These are phyloP conservation scores for Hydriomena furcata DNA, from an alignment of 2,888 invertebrate genomes.

Conservation along the genomic window DNA sequence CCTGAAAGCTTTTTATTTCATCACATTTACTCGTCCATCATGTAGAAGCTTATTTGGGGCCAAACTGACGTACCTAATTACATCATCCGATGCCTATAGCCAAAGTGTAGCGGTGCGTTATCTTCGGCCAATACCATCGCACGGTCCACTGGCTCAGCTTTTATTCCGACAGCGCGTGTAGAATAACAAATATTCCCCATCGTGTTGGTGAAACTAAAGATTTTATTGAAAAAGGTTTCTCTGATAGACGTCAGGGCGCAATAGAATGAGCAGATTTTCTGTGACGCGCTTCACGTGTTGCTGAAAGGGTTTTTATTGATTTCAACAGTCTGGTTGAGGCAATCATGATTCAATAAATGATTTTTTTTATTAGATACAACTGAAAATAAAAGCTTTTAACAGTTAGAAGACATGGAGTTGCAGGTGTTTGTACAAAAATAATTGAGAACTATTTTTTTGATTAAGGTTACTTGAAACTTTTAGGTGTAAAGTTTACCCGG, in stretches of 20 bases:
- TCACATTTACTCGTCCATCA: conserved; percentile 1
- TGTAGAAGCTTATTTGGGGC: conserved; percentile 15
- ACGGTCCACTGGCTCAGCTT: conserved; percentile 40
- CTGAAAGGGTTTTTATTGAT: conserved; percentile 8
- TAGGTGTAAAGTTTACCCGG: too few relatives aligned
- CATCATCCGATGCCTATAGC: conserved; percentile 41
- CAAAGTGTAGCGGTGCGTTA: conserved; percentile 43
- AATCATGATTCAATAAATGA: too few relatives aligned
- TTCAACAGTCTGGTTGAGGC: neutral
- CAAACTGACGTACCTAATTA: conserved; percentile 45
- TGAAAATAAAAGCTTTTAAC: too few relatives aligned
- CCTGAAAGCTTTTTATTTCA: conserved; percentile 10
- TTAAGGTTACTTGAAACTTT: too few relatives aligned
- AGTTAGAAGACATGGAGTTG: too few relatives aligned
- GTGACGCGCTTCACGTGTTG: conserved; percentile 3
- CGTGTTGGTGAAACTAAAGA: conserved; percentile 30
- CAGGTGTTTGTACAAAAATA: too few relatives aligned
- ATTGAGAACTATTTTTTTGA: too few relatives aligned
- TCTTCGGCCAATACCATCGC: conserved; percentile 43
- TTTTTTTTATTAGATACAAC: too few relatives aligned
- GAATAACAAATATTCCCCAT: conserved; percentile 36
- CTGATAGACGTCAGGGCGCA: conserved; percentile 8
- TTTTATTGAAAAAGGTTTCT: conserved; percentile 46
- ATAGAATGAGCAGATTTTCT: conserved; percentile 11
- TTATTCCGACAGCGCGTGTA: conserved; percentile 47